Conservation (phyloP, 2,797 vertebrate genomes). For the Spheniscus humboldti region DNA sequence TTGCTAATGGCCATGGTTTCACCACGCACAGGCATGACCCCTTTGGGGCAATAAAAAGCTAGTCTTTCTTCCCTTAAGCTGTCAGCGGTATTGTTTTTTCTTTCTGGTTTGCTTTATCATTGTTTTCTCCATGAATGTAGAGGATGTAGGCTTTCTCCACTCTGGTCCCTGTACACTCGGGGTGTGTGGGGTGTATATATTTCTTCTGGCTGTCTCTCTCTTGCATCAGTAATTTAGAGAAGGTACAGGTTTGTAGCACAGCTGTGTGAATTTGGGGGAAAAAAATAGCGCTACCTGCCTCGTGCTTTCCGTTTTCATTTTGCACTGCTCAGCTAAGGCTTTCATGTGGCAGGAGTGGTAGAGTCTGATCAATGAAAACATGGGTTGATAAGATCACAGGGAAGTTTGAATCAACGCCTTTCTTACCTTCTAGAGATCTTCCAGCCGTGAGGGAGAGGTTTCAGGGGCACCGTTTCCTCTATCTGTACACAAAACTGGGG, state of each 20-base stretch:
- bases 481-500: neutral
- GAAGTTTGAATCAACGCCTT: neutral
- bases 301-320: neutral
- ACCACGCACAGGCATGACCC: neutral
- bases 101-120: neutral
- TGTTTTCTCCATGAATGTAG: neutral
- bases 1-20: neutral
- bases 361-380: neutral
- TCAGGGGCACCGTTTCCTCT: neutral
- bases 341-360: neutral
- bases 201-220: neutral
- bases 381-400: neutral
- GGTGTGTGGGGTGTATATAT: fast-evolving
- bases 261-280: neutral
- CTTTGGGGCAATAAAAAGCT: neutral
- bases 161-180: neutral
- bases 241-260: neutral
- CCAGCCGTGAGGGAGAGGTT: neutral
- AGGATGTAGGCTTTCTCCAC: neutral
- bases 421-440: neutral
- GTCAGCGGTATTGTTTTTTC: neutral
- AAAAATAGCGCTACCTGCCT: neutral
- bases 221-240: neutral
- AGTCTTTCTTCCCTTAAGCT: neutral
- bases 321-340: neutral